These are phyloP conservation scores for Oryzias woworae DNA, from an alignment of 2,113 vertebrate genomes.

Conservation along the genomic window DNA sequence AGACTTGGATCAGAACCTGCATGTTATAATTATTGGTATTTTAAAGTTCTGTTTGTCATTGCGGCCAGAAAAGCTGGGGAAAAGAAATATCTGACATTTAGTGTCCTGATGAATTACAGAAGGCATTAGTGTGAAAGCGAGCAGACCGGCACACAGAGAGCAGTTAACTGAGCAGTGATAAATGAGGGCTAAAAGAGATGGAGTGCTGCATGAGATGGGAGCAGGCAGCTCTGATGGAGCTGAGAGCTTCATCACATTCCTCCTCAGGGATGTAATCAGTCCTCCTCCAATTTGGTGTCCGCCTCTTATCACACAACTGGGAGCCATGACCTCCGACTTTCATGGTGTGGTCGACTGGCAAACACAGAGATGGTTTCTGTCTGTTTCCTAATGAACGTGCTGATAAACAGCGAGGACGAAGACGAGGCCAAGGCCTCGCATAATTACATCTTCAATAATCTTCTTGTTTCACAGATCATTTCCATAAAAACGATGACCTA, in stretches of 20 bases:
- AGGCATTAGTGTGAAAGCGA: no score
- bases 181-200: slow-evolving; percentile 36
- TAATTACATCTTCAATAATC: slow-evolving; percentile 71
- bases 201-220: slow-evolving; percentile 29
- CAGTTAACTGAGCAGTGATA: slow-evolving; percentile 25
- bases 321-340: slow-evolving; percentile 67
- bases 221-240: slow-evolving; percentile 37
- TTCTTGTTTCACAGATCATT: slow-evolving; percentile 65
- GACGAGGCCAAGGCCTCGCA: slow-evolving; percentile 43
- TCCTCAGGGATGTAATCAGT: slow-evolving; percentile 66
- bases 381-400: slow-evolving; percentile 61
- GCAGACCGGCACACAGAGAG: slow-evolving; percentile 9
- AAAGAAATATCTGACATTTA: no score
- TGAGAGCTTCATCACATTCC: slow-evolving; percentile 51
- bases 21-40: no score
- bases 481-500: slow-evolving; percentile 55
- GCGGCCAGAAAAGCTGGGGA: no score
- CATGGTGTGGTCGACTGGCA: slow-evolving; percentile 65
- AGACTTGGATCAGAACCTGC: no score
- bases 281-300: slow-evolving; percentile 65
- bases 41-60: no score
- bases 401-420: slow-evolving; percentile 56
- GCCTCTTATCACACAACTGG: slow-evolving; percentile 63
- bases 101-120: no score
- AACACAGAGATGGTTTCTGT: slow-evolving; percentile 52